Evolutionary conservation across 2,888 invertebrate genomes (phyloP).

Genomic region (Eretmocerus hayati): DNA sequence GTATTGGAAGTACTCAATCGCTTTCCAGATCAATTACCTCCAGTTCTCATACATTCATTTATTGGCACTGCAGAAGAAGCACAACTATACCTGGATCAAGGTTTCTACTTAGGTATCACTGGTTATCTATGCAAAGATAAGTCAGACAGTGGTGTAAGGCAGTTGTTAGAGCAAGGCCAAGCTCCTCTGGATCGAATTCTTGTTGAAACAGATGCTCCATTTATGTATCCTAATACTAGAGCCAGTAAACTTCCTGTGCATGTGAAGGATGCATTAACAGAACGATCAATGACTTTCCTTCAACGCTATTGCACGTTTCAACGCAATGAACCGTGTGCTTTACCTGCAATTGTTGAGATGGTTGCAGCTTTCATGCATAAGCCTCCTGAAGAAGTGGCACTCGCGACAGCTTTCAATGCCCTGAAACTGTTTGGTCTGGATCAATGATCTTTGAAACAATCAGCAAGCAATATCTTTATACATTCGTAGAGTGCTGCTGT

Average conservation of each 20-base stretch:
- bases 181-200: constrained; percentile 78
- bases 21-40: constrained; percentile 58
- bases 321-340: constrained; percentile 90
- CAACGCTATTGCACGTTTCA: constrained; percentile 92
- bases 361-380: constrained; percentile 85
- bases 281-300: constrained; percentile 74
- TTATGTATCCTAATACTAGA: constrained; percentile 92
- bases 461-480: no score
- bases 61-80: constrained; percentile 84
- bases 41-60: constrained; percentile 84
- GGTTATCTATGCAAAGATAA: constrained; percentile 88
- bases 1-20: constrained; percentile 65
- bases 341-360: constrained; percentile 89
- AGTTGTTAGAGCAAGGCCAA: constrained; percentile 70
- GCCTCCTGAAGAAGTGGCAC: constrained; percentile 81
- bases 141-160: constrained; percentile 81
- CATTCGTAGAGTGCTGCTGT: constrained; percentile 2
- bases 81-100: constrained; percentile 71
- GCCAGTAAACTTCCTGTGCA: constrained; percentile 85
- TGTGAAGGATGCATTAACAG: constrained; percentile 80
- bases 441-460: constrained; percentile 57
- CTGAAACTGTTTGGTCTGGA: constrained; percentile 82
- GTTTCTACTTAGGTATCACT: constrained; percentile 79
- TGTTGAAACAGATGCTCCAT: constrained; percentile 91
- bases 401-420: constrained; percentile 87